Conservation (phyloP, 2,113 vertebrate species). For the Thryonomys swinderianus region DNA sequence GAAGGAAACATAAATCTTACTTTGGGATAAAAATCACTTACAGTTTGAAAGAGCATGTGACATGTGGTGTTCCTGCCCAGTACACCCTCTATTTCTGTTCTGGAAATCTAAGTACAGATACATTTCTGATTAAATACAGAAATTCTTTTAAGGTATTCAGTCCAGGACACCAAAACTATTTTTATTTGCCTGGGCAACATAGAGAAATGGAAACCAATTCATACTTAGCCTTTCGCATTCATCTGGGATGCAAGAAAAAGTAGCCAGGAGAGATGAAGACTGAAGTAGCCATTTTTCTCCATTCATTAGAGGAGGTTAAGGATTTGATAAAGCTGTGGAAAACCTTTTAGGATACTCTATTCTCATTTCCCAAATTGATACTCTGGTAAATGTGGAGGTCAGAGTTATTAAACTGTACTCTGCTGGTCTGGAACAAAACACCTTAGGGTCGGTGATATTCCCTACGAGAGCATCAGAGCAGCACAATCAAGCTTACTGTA, state of each 20-base stretch:
- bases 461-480: neutral
- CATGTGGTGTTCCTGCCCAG: neutral
- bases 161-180: neutral
- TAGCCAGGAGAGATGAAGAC: neutral
- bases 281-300: neutral
- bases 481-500: neutral
- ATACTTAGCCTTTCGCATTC: neutral
- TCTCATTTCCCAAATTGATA: neutral
- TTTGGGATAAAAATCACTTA: neutral
- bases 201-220: neutral
- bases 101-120: neutral
- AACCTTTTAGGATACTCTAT: neutral
- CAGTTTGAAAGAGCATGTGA: neutral
- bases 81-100: neutral
- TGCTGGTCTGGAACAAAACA: neutral
- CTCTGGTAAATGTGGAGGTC: slow-evolving; percentile 10
- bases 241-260: neutral
- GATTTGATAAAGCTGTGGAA: neutral
- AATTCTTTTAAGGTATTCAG: neutral
- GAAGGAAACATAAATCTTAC: accelerated
- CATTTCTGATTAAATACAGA: neutral
- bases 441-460: neutral
- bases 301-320: neutral
- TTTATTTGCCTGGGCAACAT: neutral
- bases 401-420: neutral